Evolutionary conservation across 2,888 invertebrate genomes (phyloP), one percentile per base, ranked within the genome.

Genomic region (Plagodis dolabraria): DNA sequence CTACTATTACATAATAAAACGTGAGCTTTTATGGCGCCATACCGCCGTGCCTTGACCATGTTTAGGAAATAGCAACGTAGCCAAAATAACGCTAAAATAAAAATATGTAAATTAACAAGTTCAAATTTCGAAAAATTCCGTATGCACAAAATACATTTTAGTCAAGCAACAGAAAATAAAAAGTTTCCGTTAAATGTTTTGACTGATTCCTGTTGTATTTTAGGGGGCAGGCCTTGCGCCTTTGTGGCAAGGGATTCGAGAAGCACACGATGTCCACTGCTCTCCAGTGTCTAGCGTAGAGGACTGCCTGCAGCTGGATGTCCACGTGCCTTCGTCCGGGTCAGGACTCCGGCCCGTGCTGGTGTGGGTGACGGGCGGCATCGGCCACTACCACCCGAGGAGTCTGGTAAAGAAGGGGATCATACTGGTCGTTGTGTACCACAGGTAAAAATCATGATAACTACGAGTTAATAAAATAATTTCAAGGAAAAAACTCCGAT

Each of bases 221-320:
- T 68, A 92, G 92, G 69, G 68, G 63, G 88, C 85, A 1, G 84
- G 87, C 0, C 58, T 86, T 10, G 89, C 92, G 1, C 91, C 91
- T 0, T 65, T 74, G 0, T 92, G 92, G 92, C 47, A 71, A 0
- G 83, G 79, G 4, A 66, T 83, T 0, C 73, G 87, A 35, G 84
- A 88, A 46, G 69, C 86, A 0, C 74, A 64, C 11, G 76, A 75
- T 11, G 57, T 76, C 1, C 74, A 74, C 7, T 89, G 90, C 63
- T 72, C 82, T 0, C 5, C 70, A 6, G 66, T 72, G 7, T 85
- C 86, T 0, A 52, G 68, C 78, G 90, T 46, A 50, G 94, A 95
- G 64, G 95, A 95, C 65, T 96, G 96, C 69, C 86, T 96, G 0
- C 94, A 94, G 65, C 80, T 96, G 53, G 96, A 95, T 68, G 94